These are phyloP conservation scores for Coptodon bakossiorum DNA, from an alignment of 2,113 vertebrate species.

Conservation along the genomic window DNA sequence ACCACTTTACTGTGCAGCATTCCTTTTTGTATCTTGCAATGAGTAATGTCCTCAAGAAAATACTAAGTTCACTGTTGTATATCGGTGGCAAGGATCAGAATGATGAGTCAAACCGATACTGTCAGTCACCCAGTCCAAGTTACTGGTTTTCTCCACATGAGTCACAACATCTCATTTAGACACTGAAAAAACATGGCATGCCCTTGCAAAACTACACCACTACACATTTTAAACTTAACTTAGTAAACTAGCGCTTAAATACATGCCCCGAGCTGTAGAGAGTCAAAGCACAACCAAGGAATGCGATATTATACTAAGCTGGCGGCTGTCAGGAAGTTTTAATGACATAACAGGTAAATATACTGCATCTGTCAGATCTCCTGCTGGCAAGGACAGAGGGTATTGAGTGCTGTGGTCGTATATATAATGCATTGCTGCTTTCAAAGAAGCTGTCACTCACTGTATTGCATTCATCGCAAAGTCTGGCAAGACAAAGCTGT, in stretches of 20 bases:
- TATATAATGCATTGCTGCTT: neutral
- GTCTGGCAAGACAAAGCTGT: conserved; percentile 16
- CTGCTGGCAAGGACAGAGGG: neutral
- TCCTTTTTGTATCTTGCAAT: neutral
- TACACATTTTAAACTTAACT: neutral
- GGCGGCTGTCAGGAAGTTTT: neutral
- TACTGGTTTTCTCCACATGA: conserved; percentile 63
- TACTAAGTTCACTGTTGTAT: conserved; percentile 6
- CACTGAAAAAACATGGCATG: conserved; percentile 30
- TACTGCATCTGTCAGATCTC: neutral
- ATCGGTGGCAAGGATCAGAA: conserved; percentile 5
- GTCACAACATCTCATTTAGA: conserved; percentile 63
- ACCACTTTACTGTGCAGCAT: neutral
- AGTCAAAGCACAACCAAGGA: neutral
- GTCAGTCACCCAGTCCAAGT: conserved; percentile 42
- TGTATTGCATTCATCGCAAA: neutral
- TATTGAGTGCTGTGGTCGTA: neutral
- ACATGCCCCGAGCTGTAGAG: neutral
- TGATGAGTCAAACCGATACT: conserved; percentile 56
- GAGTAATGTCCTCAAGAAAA: conserved; percentile 34
- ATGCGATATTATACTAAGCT: neutral
- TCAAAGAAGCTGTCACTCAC: conserved; percentile 6
- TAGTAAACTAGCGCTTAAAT: neutral
- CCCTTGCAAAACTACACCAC: conserved; percentile 17
- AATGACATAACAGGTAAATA: neutral